These are phyloP conservation scores for Priapulus caudatus DNA, from an alignment of 2,888 invertebrate genomes.

Conservation along the genomic window DNA sequence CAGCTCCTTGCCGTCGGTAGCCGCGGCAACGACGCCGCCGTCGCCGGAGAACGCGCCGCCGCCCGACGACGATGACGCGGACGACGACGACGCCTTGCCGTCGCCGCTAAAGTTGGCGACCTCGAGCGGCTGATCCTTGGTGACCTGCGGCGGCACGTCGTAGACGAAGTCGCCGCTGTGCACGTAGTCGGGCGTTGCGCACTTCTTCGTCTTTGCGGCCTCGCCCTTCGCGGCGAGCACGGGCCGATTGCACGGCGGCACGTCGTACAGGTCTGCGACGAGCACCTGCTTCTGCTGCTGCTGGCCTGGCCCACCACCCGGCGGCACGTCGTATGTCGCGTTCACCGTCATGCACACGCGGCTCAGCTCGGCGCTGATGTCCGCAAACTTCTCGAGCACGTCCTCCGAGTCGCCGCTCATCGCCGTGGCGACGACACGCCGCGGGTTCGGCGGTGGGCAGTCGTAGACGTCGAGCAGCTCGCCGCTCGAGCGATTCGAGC, in stretches of 20 bases:
- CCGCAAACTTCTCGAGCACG: conserved; percentile 31
- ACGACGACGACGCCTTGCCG: not conserved
- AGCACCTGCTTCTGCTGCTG: conserved; percentile 18
- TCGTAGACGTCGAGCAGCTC: conserved; percentile 30
- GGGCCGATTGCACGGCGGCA: conserved; percentile 43
- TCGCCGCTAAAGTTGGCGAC: conserved; percentile 14
- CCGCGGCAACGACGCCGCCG: conserved; percentile 15
- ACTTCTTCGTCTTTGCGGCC: not conserved
- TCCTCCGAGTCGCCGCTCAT: conserved; percentile 44
- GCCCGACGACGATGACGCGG: not conserved
- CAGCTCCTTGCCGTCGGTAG: conserved; percentile 39
- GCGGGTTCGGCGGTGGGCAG: conserved; percentile 53
- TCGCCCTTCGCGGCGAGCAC: not conserved
- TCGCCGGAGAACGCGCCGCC: not conserved
- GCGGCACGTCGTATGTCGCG: conserved; percentile 50
- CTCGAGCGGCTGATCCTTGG: conserved; percentile 30
- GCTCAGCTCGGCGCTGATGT: conserved; percentile 13
- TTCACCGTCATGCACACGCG: not conserved
- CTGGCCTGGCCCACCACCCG: conserved; percentile 9
- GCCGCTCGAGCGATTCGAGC: conserved; percentile 33
- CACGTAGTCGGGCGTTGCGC: not conserved
- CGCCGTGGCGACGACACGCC: conserved; percentile 46
- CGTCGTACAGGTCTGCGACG: conserved; percentile 48
- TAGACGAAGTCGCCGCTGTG: conserved; percentile 29
- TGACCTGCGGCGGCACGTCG: conserved; percentile 41